phyloP scores from a whole-genome alignment of 2,113 vertebrate genomes.

The Brienomyrus brachyistius region DNA sequence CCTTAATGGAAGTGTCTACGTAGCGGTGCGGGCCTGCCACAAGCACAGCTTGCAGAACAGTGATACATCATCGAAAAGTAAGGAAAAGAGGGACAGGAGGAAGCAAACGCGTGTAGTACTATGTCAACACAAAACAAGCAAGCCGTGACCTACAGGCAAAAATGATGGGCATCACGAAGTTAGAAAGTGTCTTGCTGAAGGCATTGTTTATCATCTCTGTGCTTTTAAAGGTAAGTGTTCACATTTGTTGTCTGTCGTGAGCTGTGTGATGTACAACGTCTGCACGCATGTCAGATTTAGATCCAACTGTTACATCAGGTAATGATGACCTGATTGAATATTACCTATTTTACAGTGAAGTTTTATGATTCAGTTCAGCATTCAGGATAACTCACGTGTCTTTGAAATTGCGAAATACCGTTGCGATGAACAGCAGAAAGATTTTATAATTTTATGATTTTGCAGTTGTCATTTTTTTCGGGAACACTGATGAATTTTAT shows the following conservation, averaged over 20 bases:
- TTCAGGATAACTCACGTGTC: not conserved
- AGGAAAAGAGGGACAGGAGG: not conserved
- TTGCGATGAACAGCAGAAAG: not conserved
- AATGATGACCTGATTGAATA: not conserved
- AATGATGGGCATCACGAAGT: not conserved
- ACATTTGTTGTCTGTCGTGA: not conserved
- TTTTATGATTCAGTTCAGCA: not conserved
- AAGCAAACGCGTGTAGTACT: not conserved
- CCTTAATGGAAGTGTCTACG: not conserved
- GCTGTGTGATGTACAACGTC: not conserved
- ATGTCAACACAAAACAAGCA: not conserved
- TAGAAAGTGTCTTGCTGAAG: not conserved
- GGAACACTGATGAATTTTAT: not conserved
- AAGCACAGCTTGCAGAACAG: not conserved
- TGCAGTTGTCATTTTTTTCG: not conserved
- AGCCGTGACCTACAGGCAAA: not conserved
- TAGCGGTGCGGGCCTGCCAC: not conserved
- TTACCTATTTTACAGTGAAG: not conserved
- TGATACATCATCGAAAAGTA: no score
- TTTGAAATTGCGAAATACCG: not conserved
- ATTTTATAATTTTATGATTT: not conserved
- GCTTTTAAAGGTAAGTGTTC: slow-evolving; percentile 6
- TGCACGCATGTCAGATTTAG: not conserved
- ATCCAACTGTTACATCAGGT: not conserved
- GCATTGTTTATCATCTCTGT: not conserved